Base-by-base conservation (phyloP, 2,113 vertebrate genomes). In the Meles meles region DNA sequence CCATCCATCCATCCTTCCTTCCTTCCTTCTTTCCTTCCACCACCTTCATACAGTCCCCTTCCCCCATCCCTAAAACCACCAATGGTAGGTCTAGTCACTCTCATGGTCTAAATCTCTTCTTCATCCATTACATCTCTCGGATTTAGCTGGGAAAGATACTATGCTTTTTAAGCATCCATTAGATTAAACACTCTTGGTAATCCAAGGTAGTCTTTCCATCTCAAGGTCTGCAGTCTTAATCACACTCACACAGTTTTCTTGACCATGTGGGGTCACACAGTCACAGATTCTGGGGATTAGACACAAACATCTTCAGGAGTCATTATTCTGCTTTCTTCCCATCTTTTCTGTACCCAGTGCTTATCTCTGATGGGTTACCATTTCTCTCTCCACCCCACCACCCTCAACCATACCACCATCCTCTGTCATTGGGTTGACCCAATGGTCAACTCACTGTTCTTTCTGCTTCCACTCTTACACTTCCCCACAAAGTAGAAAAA, bases 391-490 rank as follows among this genome's bases (percentile, higher is more conserved):
- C 3, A 2, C n/a, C 5, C 25, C 9, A 5, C 27, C 29, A 31
- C 17, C 37, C 0, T 9, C 9, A 3, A 3, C 44, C 21, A 6
- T 1, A 7, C 11, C 55, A 5, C 2, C 44, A 5, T 31, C 80
- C 37, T 47, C 55, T 31, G 15, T 18, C 29, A 31, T 1, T 31
- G 82, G 27, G 39, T 6, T 49, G 2, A n/a, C 12, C 57, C n/a
- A 69, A 1, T 5, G 37, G 13, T 34, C 21, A 52, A 29, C 23
- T 67, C 47, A 2, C 3, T 34, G 5, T 39, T n/a, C 18, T 52
- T 74, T 37, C n/a, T 79, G 59, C 39, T 82, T 39, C 42, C 0
- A 1, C 9, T 44, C 29, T 61, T 57, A 20, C 17, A 15, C 10
- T 8, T 76, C 25, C 21, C 63, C 17, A 82, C 17, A 72, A 4